phyloP scores from a whole-genome alignment of 2,113 vertebrate species.

The Jaculus jaculus region DNA sequence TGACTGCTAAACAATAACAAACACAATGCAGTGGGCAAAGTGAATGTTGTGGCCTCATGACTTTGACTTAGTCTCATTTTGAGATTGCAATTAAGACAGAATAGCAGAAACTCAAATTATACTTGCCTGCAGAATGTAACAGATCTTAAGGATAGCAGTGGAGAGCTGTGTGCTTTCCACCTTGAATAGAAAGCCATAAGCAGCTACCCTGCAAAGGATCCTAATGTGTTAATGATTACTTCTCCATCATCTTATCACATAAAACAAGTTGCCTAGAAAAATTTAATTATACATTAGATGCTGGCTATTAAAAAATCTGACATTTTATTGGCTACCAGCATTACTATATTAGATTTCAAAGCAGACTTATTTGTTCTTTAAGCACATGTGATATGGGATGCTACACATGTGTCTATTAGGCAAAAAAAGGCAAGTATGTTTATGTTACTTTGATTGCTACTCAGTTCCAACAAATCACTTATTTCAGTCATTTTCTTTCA shows the following conservation, averaged over 20 bases:
- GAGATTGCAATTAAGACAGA: conserved; percentile 59
- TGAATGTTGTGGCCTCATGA: neutral
- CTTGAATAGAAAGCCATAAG: neutral
- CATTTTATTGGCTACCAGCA: conserved; percentile 5
- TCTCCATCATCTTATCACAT: neutral
- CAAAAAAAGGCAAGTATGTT: neutral
- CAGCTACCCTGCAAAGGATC: neutral
- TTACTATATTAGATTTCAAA: conserved; percentile 28
- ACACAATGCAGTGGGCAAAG: neutral
- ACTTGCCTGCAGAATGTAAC: neutral
- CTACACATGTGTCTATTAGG: neutral
- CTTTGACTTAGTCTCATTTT: conserved; percentile 51
- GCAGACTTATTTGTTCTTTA: neutral
- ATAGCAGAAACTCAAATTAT: conserved; percentile 40
- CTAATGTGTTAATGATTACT: conserved; percentile 48
- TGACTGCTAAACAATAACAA: neutral
- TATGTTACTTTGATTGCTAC: neutral
- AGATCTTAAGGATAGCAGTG: conserved; percentile 49
- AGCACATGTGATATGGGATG: neutral
- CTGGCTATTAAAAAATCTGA: neutral
- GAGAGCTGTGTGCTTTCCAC: neutral
- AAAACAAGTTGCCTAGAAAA: neutral
- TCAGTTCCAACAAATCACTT: conserved; percentile 41
- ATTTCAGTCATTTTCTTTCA: neutral
- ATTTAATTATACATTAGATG: neutral